Percentiles rank a stretch among this genome's conserved stretches.
These are phyloP conservation scores for Agrypnia vestita DNA, from an alignment of 1,140 invertebrate genomes.

Conservation along the genomic window DNA sequence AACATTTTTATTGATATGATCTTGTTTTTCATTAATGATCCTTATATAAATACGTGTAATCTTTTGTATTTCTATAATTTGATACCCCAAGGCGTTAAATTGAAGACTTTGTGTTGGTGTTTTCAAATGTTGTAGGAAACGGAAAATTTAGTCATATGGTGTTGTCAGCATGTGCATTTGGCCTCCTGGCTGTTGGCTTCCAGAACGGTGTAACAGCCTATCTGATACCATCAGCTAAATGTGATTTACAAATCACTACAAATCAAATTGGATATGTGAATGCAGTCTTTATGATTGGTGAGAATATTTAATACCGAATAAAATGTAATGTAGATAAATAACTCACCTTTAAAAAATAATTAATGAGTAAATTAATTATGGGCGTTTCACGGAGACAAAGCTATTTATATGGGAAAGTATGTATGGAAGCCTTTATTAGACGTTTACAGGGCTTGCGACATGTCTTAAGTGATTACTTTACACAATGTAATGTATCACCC, in stretches of 20 bases:
- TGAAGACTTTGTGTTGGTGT: neutral
- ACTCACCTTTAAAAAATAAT: too few relatives aligned
- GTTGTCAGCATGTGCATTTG: constrained; percentile 66
- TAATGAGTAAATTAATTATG: too few relatives aligned
- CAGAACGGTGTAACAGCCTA: constrained; percentile 78
- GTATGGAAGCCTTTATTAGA: too few relatives aligned
- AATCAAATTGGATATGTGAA: constrained; percentile 74
- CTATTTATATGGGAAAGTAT: too few relatives aligned
- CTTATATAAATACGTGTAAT: neutral
- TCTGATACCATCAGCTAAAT: constrained; percentile 73
- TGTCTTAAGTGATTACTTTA: too few relatives aligned
- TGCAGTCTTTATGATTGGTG: constrained; percentile 73
- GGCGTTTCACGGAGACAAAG: too few relatives aligned
- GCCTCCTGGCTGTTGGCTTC: constrained; percentile 74
- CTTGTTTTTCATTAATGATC: too few relatives aligned
- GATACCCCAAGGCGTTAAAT: neutral
- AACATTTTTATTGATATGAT: too few relatives aligned
- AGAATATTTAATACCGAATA: neutral
- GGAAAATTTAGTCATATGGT: constrained; percentile 69
- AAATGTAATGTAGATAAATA: too few relatives aligned
- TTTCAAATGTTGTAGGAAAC: constrained; percentile 64
- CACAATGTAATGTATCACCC: too few relatives aligned
- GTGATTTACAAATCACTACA: constrained; percentile 73
- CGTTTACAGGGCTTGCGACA: too few relatives aligned
- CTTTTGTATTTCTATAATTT: neutral